Conservation (phyloP, 2,113 vertebrate species). For the Zingel zingel region DNA sequence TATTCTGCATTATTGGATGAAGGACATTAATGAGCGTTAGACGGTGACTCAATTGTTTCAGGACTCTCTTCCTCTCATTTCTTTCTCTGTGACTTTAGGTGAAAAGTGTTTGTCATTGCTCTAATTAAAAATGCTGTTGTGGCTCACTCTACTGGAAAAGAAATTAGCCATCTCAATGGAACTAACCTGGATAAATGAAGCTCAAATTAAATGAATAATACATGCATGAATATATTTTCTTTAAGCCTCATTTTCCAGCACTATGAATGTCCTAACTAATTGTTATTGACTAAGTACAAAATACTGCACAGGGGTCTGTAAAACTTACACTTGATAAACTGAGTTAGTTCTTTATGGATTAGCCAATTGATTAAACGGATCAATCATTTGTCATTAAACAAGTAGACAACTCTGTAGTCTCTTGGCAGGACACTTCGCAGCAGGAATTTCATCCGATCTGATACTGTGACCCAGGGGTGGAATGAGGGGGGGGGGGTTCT, state of each 20-base stretch:
- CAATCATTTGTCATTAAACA: not conserved
- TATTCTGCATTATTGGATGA: not conserved
- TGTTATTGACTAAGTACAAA: not conserved
- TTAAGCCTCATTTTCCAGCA: not conserved
- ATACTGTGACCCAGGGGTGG: not conserved
- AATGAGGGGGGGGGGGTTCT: too few relatives aligned
- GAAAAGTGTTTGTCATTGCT: not conserved
- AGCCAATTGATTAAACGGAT: not conserved
- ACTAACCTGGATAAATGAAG: constrained; percentile 23
- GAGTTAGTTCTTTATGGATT: not conserved
- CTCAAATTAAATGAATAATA: not conserved
- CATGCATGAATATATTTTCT: not conserved
- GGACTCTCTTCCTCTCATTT: not conserved
- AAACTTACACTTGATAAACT: not conserved
- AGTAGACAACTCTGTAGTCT: not conserved
- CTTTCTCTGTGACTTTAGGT: not conserved
- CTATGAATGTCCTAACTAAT: not conserved
- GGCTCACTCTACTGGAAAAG: not conserved
- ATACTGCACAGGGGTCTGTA: not conserved
- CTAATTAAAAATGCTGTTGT: constrained; percentile 9
- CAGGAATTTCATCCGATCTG: not conserved
- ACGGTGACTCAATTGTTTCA: not conserved
- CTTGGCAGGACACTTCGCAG: not conserved
- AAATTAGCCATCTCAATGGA: not conserved
- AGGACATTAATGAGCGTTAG: not conserved